Conservation (phyloP, 1,140 invertebrate species). For the Sarcophaga bullata region DNA sequence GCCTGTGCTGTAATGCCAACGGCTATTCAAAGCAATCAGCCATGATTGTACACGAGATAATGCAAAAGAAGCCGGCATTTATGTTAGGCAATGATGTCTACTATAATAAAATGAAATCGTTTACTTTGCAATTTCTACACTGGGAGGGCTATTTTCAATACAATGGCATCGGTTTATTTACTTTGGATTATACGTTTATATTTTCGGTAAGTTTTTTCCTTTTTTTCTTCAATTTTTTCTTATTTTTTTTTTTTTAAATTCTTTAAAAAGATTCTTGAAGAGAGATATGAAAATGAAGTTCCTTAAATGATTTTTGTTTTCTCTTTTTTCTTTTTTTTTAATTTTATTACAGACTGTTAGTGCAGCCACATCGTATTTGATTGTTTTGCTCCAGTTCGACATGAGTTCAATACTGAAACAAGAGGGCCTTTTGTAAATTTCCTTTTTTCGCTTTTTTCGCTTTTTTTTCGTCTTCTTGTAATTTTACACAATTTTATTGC, state of each 20-base stretch:
- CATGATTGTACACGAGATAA: slow-evolving; percentile 64
- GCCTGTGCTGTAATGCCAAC: slow-evolving; percentile 61
- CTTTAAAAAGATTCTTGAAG: background rate
- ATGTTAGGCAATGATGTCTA: slow-evolving; percentile 64
- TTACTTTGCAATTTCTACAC: slow-evolving; percentile 63
- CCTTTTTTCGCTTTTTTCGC: no score
- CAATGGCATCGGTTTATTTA: slow-evolving; percentile 62
- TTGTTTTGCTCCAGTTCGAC: slow-evolving; percentile 64
- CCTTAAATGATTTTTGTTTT: background rate
- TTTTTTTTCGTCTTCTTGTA: background rate
- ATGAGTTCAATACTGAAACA: slow-evolving; percentile 60
- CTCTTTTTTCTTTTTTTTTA: slow-evolving; percentile 11
- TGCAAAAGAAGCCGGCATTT: slow-evolving; percentile 65
- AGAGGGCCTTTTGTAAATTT: slow-evolving; percentile 56
- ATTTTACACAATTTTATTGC: background rate
- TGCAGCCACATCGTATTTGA: slow-evolving; percentile 64
- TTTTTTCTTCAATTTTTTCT: background rate
- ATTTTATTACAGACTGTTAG: slow-evolving; percentile 59
- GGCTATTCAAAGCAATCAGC: slow-evolving; percentile 63
- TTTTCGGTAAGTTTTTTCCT: slow-evolving; percentile 56
- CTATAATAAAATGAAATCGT: slow-evolving; percentile 65
- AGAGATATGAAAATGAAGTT: background rate
- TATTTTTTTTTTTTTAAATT: background rate
- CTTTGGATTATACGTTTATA: slow-evolving; percentile 64
- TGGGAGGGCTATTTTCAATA: slow-evolving; percentile 64